phyloP scores from a whole-genome alignment of 2,113 vertebrate genomes.

The Zapornia atra region DNA sequence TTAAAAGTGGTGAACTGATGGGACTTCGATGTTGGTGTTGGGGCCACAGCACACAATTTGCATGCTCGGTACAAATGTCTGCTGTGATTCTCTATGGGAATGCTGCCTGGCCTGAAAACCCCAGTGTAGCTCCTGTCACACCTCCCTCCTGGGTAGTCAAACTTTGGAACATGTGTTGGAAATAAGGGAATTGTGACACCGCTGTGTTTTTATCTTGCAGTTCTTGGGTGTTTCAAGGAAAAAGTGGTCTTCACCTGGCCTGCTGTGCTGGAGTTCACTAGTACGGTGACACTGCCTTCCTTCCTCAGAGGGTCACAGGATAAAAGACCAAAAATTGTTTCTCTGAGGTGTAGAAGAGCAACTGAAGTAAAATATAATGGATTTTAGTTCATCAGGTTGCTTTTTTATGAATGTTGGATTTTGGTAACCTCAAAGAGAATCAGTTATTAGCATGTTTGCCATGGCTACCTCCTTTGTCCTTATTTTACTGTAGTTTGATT shows the following conservation, averaged over 20 bases:
- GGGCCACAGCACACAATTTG: fast-evolving
- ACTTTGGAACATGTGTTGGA: background rate
- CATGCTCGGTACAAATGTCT: fast-evolving
- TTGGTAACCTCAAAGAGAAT: background rate
- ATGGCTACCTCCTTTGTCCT: background rate
- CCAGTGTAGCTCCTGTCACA: background rate
- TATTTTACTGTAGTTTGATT: background rate
- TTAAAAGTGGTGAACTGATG: background rate
- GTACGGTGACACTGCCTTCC: background rate
- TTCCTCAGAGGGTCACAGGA: background rate
- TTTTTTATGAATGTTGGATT: background rate
- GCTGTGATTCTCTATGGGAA: background rate
- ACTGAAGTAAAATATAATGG: background rate
- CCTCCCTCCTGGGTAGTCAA: background rate
- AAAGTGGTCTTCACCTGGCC: background rate
- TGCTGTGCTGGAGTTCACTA: background rate
- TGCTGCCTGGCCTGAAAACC: background rate
- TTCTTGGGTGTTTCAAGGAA: background rate
- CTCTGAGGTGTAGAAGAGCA: background rate
- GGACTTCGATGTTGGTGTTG: background rate
- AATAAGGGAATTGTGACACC: background rate
- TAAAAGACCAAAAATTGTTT: background rate
- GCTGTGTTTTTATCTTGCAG: background rate
- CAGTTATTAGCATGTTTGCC: background rate
- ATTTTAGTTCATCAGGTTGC: background rate